Evolutionary conservation across 2,888 invertebrate species (phyloP).

Genomic region (Branchellion lobata): DNA sequence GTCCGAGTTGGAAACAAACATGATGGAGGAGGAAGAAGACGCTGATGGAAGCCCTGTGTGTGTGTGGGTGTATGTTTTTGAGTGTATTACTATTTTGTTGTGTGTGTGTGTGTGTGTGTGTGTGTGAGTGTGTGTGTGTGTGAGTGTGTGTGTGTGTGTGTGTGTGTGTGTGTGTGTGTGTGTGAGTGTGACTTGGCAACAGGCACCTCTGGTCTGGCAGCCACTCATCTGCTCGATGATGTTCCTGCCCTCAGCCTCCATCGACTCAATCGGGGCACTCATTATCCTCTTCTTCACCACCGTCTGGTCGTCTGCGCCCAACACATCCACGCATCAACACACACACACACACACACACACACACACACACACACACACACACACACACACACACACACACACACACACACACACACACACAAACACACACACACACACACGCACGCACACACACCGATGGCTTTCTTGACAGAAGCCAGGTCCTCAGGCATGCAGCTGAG

Average conservation of each 20-base stretch:
- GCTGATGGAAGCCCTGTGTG: not conserved
- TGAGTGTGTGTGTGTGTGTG: not conserved
- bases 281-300: slow-evolving; percentile 85
- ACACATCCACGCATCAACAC: not conserved
- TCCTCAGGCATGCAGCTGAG: slow-evolving; percentile 92
- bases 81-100: not conserved
- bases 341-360: not conserved
- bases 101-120: not conserved
- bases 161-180: not conserved
- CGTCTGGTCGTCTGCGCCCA: slow-evolving; percentile 75
- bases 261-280: slow-evolving; percentile 88
- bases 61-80: not conserved
- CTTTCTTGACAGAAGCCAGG: slow-evolving; percentile 82
- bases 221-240: slow-evolving; percentile 65
- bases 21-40: slow-evolving; percentile 34
- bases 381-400: no score
- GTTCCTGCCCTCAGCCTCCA: slow-evolving; percentile 81
- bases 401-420: no score
- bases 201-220: not conserved
- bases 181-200: not conserved
- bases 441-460: slow-evolving; percentile 67
- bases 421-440: no score
- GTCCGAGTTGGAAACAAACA: slow-evolving; percentile 69
- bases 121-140: not conserved
- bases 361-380: not conserved